Percentiles rank a stretch among this genome's conserved stretches.
Conservation (phyloP, 2,113 vertebrate genomes). For the Theristicus caerulescens region DNA sequence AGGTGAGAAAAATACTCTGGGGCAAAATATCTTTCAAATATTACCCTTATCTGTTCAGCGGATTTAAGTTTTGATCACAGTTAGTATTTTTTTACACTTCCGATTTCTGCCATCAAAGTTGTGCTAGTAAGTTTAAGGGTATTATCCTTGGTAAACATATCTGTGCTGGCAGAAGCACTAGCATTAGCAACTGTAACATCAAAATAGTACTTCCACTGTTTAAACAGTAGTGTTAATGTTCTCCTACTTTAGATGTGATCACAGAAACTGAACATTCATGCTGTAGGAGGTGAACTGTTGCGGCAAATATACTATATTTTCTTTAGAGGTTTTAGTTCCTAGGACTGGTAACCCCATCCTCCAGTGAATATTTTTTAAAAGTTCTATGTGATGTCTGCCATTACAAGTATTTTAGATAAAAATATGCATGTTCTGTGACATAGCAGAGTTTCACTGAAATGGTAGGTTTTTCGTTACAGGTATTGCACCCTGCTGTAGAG, state of each 20-base stretch:
- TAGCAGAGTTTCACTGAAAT: background rate
- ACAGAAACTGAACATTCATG: background rate
- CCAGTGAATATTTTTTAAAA: background rate
- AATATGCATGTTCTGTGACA: background rate
- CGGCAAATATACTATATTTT: background rate
- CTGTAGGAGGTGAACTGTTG: background rate
- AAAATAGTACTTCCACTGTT: background rate
- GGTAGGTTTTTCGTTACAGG: conserved; percentile 61
- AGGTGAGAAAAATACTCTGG: background rate
- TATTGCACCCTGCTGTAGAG: conserved; percentile 81
- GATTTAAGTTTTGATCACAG: background rate
- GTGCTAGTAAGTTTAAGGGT: background rate
- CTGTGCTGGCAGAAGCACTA: background rate
- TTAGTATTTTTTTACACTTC: background rate
- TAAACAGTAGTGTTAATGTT: background rate
- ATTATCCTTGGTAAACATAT: background rate
- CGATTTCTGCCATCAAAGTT: background rate
- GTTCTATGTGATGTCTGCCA: background rate
- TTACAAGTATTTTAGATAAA: background rate
- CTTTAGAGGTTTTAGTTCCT: background rate
- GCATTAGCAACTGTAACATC: background rate
- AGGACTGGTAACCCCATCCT: background rate
- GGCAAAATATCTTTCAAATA: background rate
- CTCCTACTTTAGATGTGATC: background rate
- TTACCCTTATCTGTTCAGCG: background rate